Evolutionary conservation across 2,113 vertebrate genomes (phyloP), one percentile per base, ranked within the genome.

Genomic region (Paramormyrops kingsleyae): DNA sequence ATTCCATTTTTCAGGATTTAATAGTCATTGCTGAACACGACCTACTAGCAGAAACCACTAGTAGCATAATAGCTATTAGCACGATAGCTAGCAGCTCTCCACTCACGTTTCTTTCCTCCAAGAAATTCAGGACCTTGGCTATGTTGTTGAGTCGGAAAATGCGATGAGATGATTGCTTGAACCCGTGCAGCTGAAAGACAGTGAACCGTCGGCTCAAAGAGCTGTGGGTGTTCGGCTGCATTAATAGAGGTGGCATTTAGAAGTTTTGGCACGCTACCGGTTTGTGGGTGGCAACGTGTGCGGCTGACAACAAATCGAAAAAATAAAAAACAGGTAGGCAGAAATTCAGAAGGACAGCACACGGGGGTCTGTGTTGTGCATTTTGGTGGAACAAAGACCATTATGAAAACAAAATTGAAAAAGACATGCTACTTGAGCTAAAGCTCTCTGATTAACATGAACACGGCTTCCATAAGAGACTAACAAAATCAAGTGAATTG

Each of bases 91-190:
- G 62, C 3, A 47, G 21, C 19, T 27, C 83, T 84, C 19, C 92
- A 97, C 98, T 98, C 91, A 99, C 98, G 0, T 98, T 98, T 94
- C 98, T 97, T 91, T 99, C 97, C 92, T 99, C 98, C 93, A 99
- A 93, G 93, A 99, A 99, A 31, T 96, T 95, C 53, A 99, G 94
- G 6, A 98, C 98, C 93, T 98, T 98, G 2, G 98, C 98, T n/a
- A 99, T 99, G 94, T 99, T 99, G 95, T 99, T 99, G 92, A 99
- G 94, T 90, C 97, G 96, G 93, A 99, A 99, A 93, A 99, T 99
- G 56, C 98, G 98, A 93, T 99, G 98, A 3, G 97, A 96, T 6
- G 98, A 99, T 88, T 96, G 97, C 92, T 97, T 99, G 93, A 98
- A 99, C 8, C 97, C 96, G 0, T 99, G 97, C 90, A 99, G 97